Percentiles rank a stretch among this genome's conserved stretches.
Conservation (phyloP, 2,888 invertebrate genomes). For the Melanotus villosus region DNA sequence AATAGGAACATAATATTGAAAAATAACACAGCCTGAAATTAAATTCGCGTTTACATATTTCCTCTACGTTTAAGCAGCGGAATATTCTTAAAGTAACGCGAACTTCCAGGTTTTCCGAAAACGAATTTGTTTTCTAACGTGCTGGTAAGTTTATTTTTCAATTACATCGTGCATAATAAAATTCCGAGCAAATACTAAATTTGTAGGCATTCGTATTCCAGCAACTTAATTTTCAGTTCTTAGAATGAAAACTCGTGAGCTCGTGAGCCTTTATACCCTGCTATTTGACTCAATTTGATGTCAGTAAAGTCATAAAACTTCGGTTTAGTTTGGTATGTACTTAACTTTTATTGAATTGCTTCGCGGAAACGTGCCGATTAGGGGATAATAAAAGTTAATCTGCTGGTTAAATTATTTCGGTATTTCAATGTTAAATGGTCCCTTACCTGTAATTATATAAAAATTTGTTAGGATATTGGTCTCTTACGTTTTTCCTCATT, state of each 20-base stretch:
- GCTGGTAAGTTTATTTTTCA: background rate
- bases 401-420: slow-evolving; percentile 10
- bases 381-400: slow-evolving; percentile 19
- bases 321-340: slow-evolving; percentile 10
- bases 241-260: too few species aligned
- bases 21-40: background rate
- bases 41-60: background rate
- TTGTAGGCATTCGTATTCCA: background rate
- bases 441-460: background rate
- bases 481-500: background rate
- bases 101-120: background rate
- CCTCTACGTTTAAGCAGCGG: background rate
- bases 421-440: background rate
- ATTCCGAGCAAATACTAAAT: background rate
- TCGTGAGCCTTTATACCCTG: background rate
- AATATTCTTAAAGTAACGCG: background rate
- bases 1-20: background rate
- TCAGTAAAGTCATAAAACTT: background rate
- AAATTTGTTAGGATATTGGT: background rate
- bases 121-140: background rate
- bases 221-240: slow-evolving; percentile 4
- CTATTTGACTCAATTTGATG: background rate
- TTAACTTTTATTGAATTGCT: slow-evolving; percentile 18
- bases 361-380: slow-evolving; percentile 17
- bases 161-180: background rate